A percentile compares a stretch with the other conserved stretches of the same genome.
These are phyloP conservation scores for Aplysina aerophoba DNA, from an alignment of 37 sponge, comb jelly and placozoan species.

Conservation along the genomic window DNA sequence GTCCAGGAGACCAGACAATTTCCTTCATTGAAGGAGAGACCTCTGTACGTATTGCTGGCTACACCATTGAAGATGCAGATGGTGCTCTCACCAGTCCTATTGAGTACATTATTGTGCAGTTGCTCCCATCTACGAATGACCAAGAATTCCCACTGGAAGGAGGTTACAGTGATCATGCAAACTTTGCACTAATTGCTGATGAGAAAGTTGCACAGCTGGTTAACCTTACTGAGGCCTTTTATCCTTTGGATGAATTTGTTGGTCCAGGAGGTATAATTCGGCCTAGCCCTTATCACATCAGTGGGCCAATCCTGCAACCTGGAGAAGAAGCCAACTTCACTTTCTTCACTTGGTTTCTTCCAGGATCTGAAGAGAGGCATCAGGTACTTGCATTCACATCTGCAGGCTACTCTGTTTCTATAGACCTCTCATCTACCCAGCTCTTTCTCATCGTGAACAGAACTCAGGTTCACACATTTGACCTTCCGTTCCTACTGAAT, in stretches of 20 bases:
- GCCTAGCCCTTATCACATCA: background rate
- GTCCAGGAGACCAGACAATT: background rate
- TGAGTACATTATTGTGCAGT: background rate
- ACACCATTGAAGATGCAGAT: conserved; percentile 52
- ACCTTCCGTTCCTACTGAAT: background rate
- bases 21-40: background rate
- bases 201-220: conserved; percentile 36
- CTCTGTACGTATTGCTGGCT: background rate
- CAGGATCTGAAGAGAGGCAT: background rate
- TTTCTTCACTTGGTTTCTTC: background rate
- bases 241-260: background rate
- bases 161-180: conserved; percentile 76
- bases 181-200: conserved; percentile 52
- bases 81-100: conserved; percentile 37
- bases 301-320: background rate
- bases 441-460: background rate
- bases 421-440: background rate
- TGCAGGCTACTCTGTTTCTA: background rate
- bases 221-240: background rate
- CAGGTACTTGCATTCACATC: conserved; percentile 6
- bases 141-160: conserved; percentile 55
- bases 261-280: background rate
- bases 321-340: background rate
- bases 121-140: conserved; percentile 29
- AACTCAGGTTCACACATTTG: background rate